Conservation (phyloP, 2,888 invertebrate species). For the Clunio marinus region DNA sequence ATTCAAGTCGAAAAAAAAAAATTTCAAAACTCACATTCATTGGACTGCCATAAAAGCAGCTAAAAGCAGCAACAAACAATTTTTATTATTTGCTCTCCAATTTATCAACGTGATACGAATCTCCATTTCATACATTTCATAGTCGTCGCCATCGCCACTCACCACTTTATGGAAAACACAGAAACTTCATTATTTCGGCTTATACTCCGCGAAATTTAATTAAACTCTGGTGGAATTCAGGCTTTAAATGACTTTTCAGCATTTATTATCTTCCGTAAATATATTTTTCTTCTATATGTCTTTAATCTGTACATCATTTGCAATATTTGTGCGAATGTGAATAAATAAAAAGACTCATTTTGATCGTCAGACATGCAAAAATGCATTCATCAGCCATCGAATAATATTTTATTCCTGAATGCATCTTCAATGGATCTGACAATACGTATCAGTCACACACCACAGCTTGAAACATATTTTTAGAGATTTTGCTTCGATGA, state of each 20-base stretch:
- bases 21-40: no score
- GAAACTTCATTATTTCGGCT: not conserved
- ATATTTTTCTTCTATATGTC: not conserved
- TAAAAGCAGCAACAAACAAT: no score
- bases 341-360: no score
- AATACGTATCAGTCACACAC: conserved; percentile 4
- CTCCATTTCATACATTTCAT: not conserved
- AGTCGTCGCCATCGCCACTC: no score
- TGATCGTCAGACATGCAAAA: conserved; percentile 19
- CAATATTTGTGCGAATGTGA: not conserved
- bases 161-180: no score
- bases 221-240: not conserved
- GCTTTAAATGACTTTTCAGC: not conserved
- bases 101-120: conserved; percentile 11
- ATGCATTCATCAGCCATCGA: conserved; percentile 24
- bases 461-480: not conserved
- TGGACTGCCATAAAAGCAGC: no score
- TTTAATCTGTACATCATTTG: not conserved
- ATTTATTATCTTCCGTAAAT: not conserved
- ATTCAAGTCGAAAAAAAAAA: no score
- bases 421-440: conserved; percentile 30
- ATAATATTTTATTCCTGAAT: conserved; percentile 17
- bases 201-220: conserved; percentile 2
- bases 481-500: not conserved
- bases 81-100: conserved; percentile 21